Evolutionary conservation across 2,113 vertebrate species (phyloP).

Genomic region (Oncorhynchus masou): DNA sequence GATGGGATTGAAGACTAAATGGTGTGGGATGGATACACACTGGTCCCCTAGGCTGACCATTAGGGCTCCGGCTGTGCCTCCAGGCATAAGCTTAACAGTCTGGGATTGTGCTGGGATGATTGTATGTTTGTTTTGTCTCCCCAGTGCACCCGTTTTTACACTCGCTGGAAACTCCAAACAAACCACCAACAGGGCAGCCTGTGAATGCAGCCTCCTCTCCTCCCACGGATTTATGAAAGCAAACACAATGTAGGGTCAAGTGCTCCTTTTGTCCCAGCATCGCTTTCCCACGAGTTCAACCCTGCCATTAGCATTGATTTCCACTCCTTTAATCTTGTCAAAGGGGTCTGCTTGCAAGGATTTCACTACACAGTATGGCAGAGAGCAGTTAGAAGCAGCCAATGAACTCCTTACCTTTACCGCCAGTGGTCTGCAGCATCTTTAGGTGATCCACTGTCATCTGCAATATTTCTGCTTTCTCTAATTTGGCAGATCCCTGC

Average conservation of each 20-base stretch:
- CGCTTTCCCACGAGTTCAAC: constrained; percentile 92
- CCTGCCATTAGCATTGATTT: constrained; percentile 88
- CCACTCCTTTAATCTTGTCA: constrained; percentile 81
- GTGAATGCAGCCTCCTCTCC: constrained; percentile 82
- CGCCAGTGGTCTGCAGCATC: constrained; percentile 91
- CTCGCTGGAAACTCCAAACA: constrained; percentile 83
- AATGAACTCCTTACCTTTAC: constrained; percentile 83
- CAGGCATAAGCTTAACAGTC: neutral
- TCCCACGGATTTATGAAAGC: constrained; percentile 90
- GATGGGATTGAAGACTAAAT: too few relatives aligned
- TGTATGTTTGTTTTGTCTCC: constrained; percentile 84
- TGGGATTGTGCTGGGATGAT: constrained; percentile 44
- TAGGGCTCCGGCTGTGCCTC: neutral
- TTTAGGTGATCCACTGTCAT: constrained; percentile 99
- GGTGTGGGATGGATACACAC: too few relatives aligned
- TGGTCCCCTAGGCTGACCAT: neutral
- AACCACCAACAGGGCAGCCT: constrained; percentile 77
- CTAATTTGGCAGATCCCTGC: constrained; percentile 95
- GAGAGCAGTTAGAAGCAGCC: constrained; percentile 22
- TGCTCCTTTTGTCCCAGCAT: constrained; percentile 86
- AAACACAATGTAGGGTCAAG: constrained; percentile 93
- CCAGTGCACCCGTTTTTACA: constrained; percentile 72
- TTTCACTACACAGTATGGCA: constrained; percentile 45
- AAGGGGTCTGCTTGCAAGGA: constrained; percentile 61
- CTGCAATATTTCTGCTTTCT: constrained; percentile 98